phyloP scores from a whole-genome alignment of 2,888 invertebrate genomes.

The Heliconius erato region DNA sequence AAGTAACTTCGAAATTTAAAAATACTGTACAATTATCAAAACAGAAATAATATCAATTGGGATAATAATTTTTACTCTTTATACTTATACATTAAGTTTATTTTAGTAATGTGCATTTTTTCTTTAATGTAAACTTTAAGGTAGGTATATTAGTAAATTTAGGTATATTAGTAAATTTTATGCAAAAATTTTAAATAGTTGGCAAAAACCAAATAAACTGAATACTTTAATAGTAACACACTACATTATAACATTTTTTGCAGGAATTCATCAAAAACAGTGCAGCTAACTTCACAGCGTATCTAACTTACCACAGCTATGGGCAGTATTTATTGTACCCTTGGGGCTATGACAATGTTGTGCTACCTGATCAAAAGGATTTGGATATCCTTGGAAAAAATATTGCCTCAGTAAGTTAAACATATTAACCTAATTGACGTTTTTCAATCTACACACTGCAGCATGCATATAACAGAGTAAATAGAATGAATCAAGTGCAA shows the following conservation, averaged over 20 bases:
- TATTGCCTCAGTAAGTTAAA: constrained; percentile 86
- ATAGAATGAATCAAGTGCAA: background rate
- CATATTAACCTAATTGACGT: background rate
- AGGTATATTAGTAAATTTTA: too few relatives aligned
- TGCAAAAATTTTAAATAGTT: too few relatives aligned
- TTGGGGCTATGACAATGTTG: constrained; percentile 92
- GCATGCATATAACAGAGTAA: too few relatives aligned
- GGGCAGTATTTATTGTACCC: constrained; percentile 94
- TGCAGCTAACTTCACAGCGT: constrained; percentile 88
- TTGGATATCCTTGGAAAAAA: constrained; percentile 89
- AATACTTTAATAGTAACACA: too few relatives aligned
- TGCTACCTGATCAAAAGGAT: constrained; percentile 90
- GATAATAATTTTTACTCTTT: too few relatives aligned
- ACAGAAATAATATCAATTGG: too few relatives aligned
- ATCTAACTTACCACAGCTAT: constrained; percentile 93
- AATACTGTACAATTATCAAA: too few relatives aligned
- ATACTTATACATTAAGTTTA: too few relatives aligned
- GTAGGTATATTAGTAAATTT: too few relatives aligned
- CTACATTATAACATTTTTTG: constrained; percentile 40
- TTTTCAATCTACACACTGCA: background rate
- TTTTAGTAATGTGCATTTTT: too few relatives aligned
- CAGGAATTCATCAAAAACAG: constrained; percentile 83
- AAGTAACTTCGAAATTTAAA: background rate
- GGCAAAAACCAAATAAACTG: too few relatives aligned
- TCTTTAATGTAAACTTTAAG: too few relatives aligned